Percentiles rank a stretch among this genome's conserved stretches.
phyloP scores from a whole-genome alignment of 37 sponge, comb jelly and placozoan genomes.

The Oopsacas minuta region DNA sequence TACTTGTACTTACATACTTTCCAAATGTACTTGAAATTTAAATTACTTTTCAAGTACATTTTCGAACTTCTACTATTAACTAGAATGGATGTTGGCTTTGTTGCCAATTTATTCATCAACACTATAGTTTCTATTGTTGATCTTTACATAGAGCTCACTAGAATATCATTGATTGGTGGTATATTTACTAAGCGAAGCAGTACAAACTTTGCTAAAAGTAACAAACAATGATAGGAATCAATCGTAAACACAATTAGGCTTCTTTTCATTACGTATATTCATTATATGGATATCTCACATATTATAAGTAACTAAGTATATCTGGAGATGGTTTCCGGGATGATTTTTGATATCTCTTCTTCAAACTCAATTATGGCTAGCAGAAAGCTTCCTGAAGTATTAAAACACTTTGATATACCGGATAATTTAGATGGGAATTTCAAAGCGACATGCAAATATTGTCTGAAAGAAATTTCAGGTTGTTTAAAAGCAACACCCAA shows the following conservation, averaged over 20 bases:
- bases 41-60: constrained; percentile 18
- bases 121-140: constrained; percentile 20
- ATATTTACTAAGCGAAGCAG: constrained; percentile 17
- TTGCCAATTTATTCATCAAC: constrained; percentile 15
- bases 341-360: constrained; percentile 17
- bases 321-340: constrained; percentile 16
- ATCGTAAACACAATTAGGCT: constrained; percentile 14
- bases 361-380: constrained; percentile 20
- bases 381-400: constrained; percentile 15
- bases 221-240: constrained; percentile 16
- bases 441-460: constrained; percentile 20
- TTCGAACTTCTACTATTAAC: constrained; percentile 13
- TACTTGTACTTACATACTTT: constrained; percentile 4
- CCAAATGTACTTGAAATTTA: constrained; percentile 18
- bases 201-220: constrained; percentile 16
- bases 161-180: neutral
- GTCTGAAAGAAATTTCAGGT: constrained; percentile 20
- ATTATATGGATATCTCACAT: neutral
- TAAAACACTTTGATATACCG: constrained; percentile 17
- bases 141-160: constrained; percentile 8
- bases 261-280: constrained; percentile 10
- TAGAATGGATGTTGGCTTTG: neutral
- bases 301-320: constrained; percentile 11
- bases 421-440: constrained; percentile 18
- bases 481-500: constrained; percentile 13